These are phyloP conservation scores for Rissa tridactyla DNA, from an alignment of 2,113 vertebrate species.

Conservation along the genomic window DNA sequence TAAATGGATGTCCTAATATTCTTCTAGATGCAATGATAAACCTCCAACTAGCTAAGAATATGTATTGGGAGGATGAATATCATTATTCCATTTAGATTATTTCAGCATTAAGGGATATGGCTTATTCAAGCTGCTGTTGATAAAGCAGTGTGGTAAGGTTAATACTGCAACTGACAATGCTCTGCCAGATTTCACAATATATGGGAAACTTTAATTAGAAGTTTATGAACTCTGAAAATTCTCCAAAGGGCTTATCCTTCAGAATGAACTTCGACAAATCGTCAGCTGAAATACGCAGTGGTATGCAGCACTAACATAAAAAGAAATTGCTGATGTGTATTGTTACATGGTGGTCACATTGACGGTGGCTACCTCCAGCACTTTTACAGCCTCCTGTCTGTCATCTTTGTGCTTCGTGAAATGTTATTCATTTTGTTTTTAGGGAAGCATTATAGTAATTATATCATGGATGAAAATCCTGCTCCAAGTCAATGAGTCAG, in stretches of 20 bases:
- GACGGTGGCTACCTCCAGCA: background rate
- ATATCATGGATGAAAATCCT: constrained; percentile 39
- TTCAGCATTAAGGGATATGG: constrained; percentile 72
- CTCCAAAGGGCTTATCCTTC: constrained; percentile 65
- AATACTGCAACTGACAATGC: constrained; percentile 67
- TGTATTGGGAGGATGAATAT: constrained; percentile 67
- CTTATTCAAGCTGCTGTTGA: constrained; percentile 62
- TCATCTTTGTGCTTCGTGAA: background rate
- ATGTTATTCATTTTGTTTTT: constrained; percentile 17
- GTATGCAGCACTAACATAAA: constrained; percentile 4
- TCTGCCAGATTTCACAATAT: constrained; percentile 65
- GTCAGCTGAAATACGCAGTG: constrained; percentile 30
- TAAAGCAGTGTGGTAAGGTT: constrained; percentile 66
- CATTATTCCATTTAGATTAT: constrained; percentile 73
- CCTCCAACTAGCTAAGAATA: constrained; percentile 62
- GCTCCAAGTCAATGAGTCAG: constrained; percentile 29
- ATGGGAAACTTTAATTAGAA: constrained; percentile 73
- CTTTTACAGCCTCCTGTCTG: background rate
- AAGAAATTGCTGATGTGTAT: constrained; percentile 1
- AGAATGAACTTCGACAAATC: constrained; percentile 62
- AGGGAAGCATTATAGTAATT: constrained; percentile 28
- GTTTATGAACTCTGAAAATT: constrained; percentile 73
- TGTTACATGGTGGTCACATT: background rate
- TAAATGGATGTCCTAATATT: constrained; percentile 64
- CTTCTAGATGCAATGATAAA: constrained; percentile 57